Conservation (phyloP, 2,888 invertebrate species). For the Dione juno region DNA sequence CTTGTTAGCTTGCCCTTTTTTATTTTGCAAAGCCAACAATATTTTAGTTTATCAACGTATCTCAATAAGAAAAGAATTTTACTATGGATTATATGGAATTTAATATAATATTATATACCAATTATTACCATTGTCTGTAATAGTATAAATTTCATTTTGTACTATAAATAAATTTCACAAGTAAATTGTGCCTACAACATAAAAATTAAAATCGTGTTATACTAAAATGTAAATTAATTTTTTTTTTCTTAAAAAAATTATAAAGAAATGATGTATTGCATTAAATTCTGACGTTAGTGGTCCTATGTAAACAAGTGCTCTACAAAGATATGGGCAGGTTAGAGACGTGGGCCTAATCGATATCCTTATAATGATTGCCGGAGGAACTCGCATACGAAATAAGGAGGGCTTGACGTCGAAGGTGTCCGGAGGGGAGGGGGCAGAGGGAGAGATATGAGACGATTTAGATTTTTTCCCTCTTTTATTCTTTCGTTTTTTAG, state of each 20-base stretch:
- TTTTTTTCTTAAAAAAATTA: not conserved
- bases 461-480: conserved; percentile 84
- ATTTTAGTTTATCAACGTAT: conserved; percentile 35
- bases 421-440: conserved; percentile 68
- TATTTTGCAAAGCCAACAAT: conserved; percentile 50
- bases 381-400: conserved; percentile 85
- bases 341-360: conserved; percentile 82
- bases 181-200: not conserved
- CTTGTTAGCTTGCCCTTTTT: conserved; percentile 75
- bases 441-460: conserved; percentile 78
- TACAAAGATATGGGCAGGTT: conserved; percentile 80
- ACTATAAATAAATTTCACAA: conserved; percentile 2
- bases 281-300: conserved; percentile 46
- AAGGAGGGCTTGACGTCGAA: conserved; percentile 80
- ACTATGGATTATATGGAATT: too few relatives aligned
- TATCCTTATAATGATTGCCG: conserved; percentile 84
- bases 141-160: not conserved
- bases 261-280: conserved; percentile 18
- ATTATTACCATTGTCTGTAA: not conserved
- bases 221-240: not conserved
- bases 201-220: not conserved
- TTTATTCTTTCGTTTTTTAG: conserved; percentile 83
- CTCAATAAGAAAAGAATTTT: not conserved
- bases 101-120: too few relatives aligned
- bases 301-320: conserved; percentile 71